phyloP scores from a whole-genome alignment of 53 echinoderm and acorn worm genomes.

The Apostichopus leukothele region DNA sequence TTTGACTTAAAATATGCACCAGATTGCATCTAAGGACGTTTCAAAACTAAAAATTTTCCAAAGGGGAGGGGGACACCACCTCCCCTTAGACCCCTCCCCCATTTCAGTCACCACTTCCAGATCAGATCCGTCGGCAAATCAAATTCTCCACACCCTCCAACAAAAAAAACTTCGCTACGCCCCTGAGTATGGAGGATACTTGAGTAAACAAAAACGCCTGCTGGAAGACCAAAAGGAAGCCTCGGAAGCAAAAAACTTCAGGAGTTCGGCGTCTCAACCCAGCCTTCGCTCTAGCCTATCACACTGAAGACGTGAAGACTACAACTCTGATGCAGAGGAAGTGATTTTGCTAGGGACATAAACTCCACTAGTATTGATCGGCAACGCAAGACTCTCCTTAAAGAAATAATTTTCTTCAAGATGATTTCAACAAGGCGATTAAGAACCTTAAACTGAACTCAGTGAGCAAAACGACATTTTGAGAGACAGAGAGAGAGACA shows the following conservation, averaged over 20 bases:
- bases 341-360: constrained; percentile 8
- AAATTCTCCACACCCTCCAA: too few relatives aligned
- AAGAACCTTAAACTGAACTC: constrained; percentile 2
- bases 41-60: too few relatives aligned
- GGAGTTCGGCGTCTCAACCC: neutral
- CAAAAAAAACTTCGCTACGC: too few relatives aligned
- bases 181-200: too few relatives aligned
- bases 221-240: constrained; percentile 3
- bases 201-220: neutral
- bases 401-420: neutral
- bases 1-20: too few relatives aligned
- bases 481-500: neutral
- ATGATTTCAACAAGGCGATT: constrained; percentile 19
- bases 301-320: constrained; percentile 1
- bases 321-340: constrained; percentile 30
- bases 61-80: too few relatives aligned
- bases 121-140: too few relatives aligned
- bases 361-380: constrained; percentile 8
- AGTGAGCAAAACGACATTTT: neutral
- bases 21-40: too few relatives aligned
- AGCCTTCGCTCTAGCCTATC: constrained; percentile 27
- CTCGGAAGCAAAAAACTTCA: constrained; percentile 17
- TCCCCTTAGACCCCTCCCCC: too few relatives aligned
- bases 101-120: too few relatives aligned
- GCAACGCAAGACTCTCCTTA: neutral